Evolutionary conservation across 2,888 invertebrate genomes (phyloP).

Genomic region (Drosophila planitibia): DNA sequence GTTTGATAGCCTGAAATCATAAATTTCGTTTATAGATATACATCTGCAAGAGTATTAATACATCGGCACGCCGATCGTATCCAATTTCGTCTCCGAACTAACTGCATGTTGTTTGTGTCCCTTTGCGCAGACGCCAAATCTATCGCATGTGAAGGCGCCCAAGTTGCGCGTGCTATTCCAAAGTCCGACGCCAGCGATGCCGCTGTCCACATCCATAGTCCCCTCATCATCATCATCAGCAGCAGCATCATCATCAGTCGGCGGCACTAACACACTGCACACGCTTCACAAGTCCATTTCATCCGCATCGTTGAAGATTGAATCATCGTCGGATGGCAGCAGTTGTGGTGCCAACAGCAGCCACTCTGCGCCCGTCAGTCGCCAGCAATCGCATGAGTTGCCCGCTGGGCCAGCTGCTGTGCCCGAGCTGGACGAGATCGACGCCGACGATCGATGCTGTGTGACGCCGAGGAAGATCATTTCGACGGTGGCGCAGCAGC

Average conservation of each 20-base stretch:
- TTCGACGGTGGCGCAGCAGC: conserved; percentile 67
- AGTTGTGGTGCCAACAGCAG: conserved; percentile 57
- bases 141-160: conserved; percentile 77
- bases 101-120: conserved; percentile 61
- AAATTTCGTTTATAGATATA: not conserved
- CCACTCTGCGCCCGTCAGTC: conserved; percentile 82
- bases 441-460: conserved; percentile 49
- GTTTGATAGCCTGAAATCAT: not conserved
- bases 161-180: conserved; percentile 84
- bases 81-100: conserved; percentile 37
- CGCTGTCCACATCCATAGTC: conserved; percentile 31
- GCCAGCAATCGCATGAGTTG: conserved; percentile 78
- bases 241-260: conserved; percentile 28
- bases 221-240: conserved; percentile 24
- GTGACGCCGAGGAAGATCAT: conserved; percentile 76
- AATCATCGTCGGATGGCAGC: conserved; percentile 60
- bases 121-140: conserved; percentile 82
- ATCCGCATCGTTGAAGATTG: conserved; percentile 81
- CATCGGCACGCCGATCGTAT: not conserved
- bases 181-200: conserved; percentile 78
- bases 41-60: not conserved
- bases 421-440: conserved; percentile 61
- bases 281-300: conserved; percentile 84
- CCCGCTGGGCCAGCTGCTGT: conserved; percentile 27
- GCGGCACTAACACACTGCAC: conserved; percentile 61